Evolutionary conservation across 2,113 vertebrate species (phyloP).

Genomic region (Malurus melanocephalus): DNA sequence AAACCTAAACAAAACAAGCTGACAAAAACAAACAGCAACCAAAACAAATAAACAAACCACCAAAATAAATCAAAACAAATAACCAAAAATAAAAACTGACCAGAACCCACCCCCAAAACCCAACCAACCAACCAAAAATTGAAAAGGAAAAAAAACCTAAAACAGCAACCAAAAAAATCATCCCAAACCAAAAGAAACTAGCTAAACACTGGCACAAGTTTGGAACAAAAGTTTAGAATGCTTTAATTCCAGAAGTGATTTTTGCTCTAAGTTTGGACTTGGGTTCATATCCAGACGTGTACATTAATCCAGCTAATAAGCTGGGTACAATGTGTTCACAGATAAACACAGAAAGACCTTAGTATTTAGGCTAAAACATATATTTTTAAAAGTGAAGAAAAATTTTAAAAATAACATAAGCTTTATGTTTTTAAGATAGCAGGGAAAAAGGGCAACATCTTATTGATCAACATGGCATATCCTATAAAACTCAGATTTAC

Average conservation of each 20-base stretch:
- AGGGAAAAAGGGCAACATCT: not conserved
- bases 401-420: not conserved
- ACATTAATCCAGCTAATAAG: not conserved
- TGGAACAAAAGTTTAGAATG: not conserved
- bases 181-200: accelerated
- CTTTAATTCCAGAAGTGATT: accelerated
- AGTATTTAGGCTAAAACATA: not conserved
- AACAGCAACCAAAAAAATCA: not conserved
- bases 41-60: accelerated
- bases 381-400: not conserved
- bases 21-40: not conserved
- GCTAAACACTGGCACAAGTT: not conserved
- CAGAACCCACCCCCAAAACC: no score
- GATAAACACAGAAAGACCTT: not conserved
- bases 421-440: not conserved
- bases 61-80: not conserved
- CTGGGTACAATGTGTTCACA: not conserved
- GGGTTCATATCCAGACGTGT: accelerated
- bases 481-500: not conserved
- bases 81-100: no score
- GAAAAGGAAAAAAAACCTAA: no score
- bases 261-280: not conserved
- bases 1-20: not conserved
- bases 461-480: not conserved
- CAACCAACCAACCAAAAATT: accelerated